phyloP scores from a whole-genome alignment of 2,888 invertebrate genomes.

The Marronus borbonicus region DNA sequence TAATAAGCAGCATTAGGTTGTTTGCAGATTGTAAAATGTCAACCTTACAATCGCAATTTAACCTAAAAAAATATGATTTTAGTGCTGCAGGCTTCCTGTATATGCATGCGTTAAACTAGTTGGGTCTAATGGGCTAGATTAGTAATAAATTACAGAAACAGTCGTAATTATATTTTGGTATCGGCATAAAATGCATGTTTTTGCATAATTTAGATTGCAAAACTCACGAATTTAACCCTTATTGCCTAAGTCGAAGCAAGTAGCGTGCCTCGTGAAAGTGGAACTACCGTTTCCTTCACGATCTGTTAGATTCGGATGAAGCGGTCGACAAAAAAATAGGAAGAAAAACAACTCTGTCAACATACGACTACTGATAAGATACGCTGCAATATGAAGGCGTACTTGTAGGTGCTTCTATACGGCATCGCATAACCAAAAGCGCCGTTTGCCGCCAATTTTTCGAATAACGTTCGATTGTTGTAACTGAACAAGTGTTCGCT shows the following conservation, averaged over 20 bases:
- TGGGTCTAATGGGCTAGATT: conserved; percentile 6
- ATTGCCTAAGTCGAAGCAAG: conserved; percentile 11
- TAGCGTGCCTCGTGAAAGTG: conserved; percentile 41
- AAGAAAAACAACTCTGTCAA: conserved; percentile 34
- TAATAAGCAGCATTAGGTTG: background rate
- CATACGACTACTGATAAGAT: conserved; percentile 30
- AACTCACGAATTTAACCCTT: conserved; percentile 43
- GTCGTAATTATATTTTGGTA: conserved; percentile 9
- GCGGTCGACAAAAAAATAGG: background rate
- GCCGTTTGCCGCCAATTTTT: conserved; percentile 50
- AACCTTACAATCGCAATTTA: conserved; percentile 27
- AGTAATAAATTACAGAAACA: conserved; percentile 23
- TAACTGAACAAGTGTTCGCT: conserved; percentile 50
- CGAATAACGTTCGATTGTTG: conserved; percentile 45
- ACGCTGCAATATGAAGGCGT: conserved; percentile 24
- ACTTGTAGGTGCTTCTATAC: conserved; percentile 30
- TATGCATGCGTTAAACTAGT: conserved; percentile 1
- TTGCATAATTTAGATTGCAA: conserved; percentile 29
- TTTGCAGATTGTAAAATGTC: conserved; percentile 7
- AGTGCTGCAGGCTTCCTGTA: background rate
- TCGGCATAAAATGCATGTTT: conserved; percentile 23
- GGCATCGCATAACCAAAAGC: conserved; percentile 37
- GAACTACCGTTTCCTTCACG: conserved; percentile 41
- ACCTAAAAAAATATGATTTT: conserved; percentile 17
- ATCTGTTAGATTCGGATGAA: conserved; percentile 38